These are phyloP conservation scores for Ophion costatus DNA, from an alignment of 2,888 invertebrate species.

Conservation along the genomic window DNA sequence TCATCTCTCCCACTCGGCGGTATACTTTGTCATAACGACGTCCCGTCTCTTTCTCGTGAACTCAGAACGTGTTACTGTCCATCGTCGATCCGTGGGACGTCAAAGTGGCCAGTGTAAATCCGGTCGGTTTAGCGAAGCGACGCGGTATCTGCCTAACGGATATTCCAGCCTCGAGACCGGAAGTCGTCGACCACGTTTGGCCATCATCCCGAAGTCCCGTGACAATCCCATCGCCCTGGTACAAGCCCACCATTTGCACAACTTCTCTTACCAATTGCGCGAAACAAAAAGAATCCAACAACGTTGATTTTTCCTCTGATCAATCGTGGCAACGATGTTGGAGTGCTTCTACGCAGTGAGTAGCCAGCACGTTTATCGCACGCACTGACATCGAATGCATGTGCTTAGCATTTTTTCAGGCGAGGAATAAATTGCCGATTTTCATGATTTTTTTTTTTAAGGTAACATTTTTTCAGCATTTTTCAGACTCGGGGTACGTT, in stretches of 20 bases:
- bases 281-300: constrained; percentile 24
- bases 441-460: no score
- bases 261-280: constrained; percentile 1
- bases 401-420: no score
- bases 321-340: constrained; percentile 60
- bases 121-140: constrained; percentile 76
- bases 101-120: constrained; percentile 81
- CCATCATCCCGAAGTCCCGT: constrained; percentile 61
- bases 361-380: background rate
- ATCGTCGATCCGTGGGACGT: constrained; percentile 82
- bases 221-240: constrained; percentile 80
- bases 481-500: no score
- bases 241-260: constrained; percentile 74
- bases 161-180: constrained; percentile 59
- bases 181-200: constrained; percentile 51
- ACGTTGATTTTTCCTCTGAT: constrained; percentile 32
- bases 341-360: constrained; percentile 64
- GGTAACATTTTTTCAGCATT: no score
- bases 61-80: constrained; percentile 79
- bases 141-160: constrained; percentile 74
- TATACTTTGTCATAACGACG: constrained; percentile 50
- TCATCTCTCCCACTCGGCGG: constrained; percentile 69
- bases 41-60: constrained; percentile 63
- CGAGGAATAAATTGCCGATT: no score
- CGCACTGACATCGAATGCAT: no score